These are phyloP conservation scores for Phrynocephalus versicolor DNA, from an alignment of 2,113 vertebrate species.

Conservation along the genomic window DNA sequence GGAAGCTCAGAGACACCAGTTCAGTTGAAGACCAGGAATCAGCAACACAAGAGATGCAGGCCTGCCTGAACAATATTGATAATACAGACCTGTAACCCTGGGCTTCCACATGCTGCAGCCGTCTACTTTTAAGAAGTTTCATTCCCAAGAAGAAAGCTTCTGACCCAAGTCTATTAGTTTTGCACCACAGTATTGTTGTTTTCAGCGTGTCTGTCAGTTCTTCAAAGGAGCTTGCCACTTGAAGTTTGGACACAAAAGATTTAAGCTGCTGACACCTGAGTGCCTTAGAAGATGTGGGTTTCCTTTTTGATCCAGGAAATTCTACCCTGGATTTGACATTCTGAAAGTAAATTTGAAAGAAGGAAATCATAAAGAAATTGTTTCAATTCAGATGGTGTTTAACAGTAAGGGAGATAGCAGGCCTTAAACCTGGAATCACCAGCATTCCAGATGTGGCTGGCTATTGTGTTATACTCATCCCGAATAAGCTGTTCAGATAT, in stretches of 20 bases:
- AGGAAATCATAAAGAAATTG: background rate
- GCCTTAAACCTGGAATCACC: background rate
- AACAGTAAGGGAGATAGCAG: background rate
- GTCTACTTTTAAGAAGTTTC: slow-evolving; percentile 77
- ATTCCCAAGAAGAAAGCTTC: slow-evolving; percentile 71
- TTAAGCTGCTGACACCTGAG: background rate
- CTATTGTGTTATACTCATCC: background rate
- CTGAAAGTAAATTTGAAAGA: slow-evolving; percentile 58
- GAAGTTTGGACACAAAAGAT: slow-evolving; percentile 64
- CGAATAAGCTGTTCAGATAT: background rate
- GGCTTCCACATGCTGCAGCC: slow-evolving; percentile 76
- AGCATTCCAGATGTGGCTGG: background rate
- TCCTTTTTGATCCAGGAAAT: slow-evolving; percentile 20
- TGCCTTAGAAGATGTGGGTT: slow-evolving; percentile 10
- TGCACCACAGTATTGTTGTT: slow-evolving; percentile 71
- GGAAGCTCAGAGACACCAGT: background rate
- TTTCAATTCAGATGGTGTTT: background rate
- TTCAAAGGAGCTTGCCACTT: slow-evolving; percentile 60
- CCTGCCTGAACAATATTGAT: background rate
- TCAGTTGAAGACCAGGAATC: background rate
- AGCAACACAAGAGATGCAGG: background rate
- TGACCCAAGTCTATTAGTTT: slow-evolving; percentile 64
- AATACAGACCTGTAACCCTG: slow-evolving; percentile 74
- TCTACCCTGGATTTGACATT: slow-evolving; percentile 19
- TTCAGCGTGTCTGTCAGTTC: slow-evolving; percentile 74